Base-by-base conservation (phyloP, 2,888 invertebrate genomes). In the Druceiella hillmani region DNA sequence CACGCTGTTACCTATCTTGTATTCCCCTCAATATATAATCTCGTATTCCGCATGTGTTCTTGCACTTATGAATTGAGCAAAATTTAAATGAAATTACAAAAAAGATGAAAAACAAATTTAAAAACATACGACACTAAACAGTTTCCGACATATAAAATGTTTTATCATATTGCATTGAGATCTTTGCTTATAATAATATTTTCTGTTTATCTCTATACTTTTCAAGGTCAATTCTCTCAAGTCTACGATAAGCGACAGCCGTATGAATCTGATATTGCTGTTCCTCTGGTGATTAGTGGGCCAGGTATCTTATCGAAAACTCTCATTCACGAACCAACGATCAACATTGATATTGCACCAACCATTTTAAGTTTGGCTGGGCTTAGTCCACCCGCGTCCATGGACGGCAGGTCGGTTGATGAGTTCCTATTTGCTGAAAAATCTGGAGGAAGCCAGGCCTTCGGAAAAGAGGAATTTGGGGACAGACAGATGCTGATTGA, bases 221-320 rank as follows among this genome's bases (percentile, higher is more conserved):
- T 54, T 54, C 3, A 57, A 87, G 91, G 92, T 7, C 92, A 93
- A 66, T 92, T 90, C 62, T 80, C 86, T 2, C 79, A 89, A 65
- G 85, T 90, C 0, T 81, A 81, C 65, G 93, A 94, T 62, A 94
- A 94, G 56, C 71, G 93, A 2, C 90, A 91, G 53, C 87, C 88
- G 0, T 94, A 94, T 61, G 91, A 94, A 57, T 83, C 88, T 0
- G 94, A 94, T 55, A 82, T 92, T 27, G 76, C 81, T 49, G 82
- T 94, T 0, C 93, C 93, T 0, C 66, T 94, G 3, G 54, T 91
- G 30, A 77, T 94, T 2, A 70, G 81, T 29, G 93, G 90, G 0
- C 92, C 93, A 0, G 70, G 70, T 2, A 63, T 90, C 7, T 52
- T 55, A 7, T 62, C 61, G 16, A 74, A 74, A 33, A 54, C 59